phyloP scores from a whole-genome alignment of 2,888 invertebrate species.

The Terebella lapidaria region DNA sequence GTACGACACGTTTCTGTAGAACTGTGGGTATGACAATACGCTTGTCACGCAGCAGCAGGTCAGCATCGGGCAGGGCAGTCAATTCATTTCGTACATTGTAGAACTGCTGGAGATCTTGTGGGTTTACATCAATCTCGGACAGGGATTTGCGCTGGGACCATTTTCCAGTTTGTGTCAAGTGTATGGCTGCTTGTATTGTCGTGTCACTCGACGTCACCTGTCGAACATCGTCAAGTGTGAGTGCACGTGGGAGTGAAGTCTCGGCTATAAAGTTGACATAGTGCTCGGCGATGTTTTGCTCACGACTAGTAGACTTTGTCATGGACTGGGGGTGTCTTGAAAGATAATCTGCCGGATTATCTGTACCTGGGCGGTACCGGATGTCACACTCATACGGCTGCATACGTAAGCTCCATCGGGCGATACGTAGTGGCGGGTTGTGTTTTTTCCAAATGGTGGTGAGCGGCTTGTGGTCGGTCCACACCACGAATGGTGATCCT shows the following conservation, averaged over 20 bases:
- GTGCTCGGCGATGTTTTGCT: slow-evolving; percentile 14
- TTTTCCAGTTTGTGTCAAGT: not conserved
- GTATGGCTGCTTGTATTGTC: not conserved
- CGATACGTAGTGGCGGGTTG: slow-evolving; percentile 26
- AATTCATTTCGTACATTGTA: slow-evolving; percentile 3
- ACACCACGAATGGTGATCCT: slow-evolving; percentile 3
- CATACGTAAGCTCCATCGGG: slow-evolving; percentile 25
- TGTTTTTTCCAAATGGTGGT: slow-evolving; percentile 8
- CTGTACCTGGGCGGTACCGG: slow-evolving; percentile 19
- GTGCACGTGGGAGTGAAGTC: slow-evolving; percentile 13
- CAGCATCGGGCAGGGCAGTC: not conserved
- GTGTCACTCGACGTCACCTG: slow-evolving; percentile 2
- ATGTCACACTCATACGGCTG: slow-evolving; percentile 22
- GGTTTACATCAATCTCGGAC: not conserved
- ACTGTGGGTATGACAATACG: slow-evolving; percentile 12
- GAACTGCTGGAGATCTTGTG: not conserved
- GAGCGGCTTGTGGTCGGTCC: slow-evolving; percentile 10
- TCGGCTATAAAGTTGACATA: slow-evolving; percentile 18
- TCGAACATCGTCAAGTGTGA: slow-evolving; percentile 5
- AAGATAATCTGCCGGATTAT: slow-evolving; percentile 28
- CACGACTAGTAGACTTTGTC: not conserved
- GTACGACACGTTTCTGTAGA: slow-evolving; percentile 17
- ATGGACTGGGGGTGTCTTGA: slow-evolving; percentile 20
- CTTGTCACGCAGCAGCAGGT: not conserved
- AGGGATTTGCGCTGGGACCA: not conserved